Evolutionary conservation across 2,797 vertebrate genomes (phyloP).

Genomic region (Ciconia nigra): DNA sequence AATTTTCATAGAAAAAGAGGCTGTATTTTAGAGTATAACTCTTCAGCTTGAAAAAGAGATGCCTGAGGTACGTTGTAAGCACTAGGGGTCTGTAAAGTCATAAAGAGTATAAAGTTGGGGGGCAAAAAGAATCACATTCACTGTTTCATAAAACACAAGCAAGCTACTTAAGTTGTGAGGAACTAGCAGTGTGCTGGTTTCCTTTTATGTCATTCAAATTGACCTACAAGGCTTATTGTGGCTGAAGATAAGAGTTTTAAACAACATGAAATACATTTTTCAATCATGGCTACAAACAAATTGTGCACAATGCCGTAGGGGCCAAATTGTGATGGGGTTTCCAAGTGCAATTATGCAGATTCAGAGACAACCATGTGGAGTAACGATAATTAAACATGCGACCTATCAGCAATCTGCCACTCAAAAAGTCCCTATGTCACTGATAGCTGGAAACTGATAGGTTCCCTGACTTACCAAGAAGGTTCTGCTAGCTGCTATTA

Average conservation of each 20-base stretch:
- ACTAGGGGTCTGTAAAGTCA: neutral
- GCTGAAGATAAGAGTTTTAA: neutral
- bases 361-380: neutral
- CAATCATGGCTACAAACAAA: neutral
- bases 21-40: neutral
- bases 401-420: neutral
- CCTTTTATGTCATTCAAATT: neutral
- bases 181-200: neutral
- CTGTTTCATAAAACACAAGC: neutral
- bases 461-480: neutral
- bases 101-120: rapidly evolving
- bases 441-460: neutral
- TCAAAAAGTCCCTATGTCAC: neutral
- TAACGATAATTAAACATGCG: neutral
- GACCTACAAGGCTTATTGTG: neutral
- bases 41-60: neutral
- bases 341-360: neutral
- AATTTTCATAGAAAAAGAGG: neutral
- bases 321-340: neutral
- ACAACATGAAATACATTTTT: neutral
- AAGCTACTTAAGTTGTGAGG: neutral
- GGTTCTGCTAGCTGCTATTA: neutral
- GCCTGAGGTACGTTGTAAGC: neutral
- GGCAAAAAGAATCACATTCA: neutral
- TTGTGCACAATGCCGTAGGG: neutral